Evolutionary conservation across 2,888 invertebrate genomes (phyloP), one percentile per base, ranked within the genome.

Genomic region (Stratiomys singularior): DNA sequence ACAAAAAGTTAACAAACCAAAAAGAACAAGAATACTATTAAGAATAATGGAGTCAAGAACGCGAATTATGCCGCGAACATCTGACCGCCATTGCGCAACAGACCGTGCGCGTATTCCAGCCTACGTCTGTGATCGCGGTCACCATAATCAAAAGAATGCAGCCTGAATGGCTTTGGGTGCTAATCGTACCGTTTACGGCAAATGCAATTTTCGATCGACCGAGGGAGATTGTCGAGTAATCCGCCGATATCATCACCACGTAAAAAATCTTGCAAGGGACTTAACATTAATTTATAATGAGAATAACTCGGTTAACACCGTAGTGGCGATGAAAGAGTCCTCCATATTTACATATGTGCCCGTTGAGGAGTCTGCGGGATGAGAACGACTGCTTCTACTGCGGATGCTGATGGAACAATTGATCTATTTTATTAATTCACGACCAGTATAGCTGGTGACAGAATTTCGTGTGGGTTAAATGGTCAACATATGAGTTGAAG

Each of bases 191-290:
- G 60, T 74, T 77, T 76, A 56, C 64, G 69, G 72, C 21, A 30
- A 66, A 69, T 47, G 67, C 60, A 77, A 72, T 77, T 76, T 77
- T 77, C 77, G 67, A 77, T 77, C 77, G 60, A 76, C 37, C 37
- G 9, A 37, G 37, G 9, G 66, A 74, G 77, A 79, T 77, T 79
- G 74, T 60, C 77, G 74, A 74, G 71, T 71, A 76, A 77, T 37
- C 30, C 60, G 58, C 28, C 30, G 71, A 79, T 79, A 74, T 77
- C 76, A 72, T 77, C 77, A 60, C 77, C 63, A 66, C 60, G 66
- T 64, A 77, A 74, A 76, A 37, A 28, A n/a, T n/a, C 23, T 25
- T 27, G 2, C 27, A 71, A 71, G 18, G 47, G 47, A 47, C 52
- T 15, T 23, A 64, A 64, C 30, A 1, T 30, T 64, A 27, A 60